A percentile compares a stretch with the other conserved stretches of the same genome.
Conservation (phyloP, 2,113 vertebrate genomes). For the Chinchilla lanigera region DNA sequence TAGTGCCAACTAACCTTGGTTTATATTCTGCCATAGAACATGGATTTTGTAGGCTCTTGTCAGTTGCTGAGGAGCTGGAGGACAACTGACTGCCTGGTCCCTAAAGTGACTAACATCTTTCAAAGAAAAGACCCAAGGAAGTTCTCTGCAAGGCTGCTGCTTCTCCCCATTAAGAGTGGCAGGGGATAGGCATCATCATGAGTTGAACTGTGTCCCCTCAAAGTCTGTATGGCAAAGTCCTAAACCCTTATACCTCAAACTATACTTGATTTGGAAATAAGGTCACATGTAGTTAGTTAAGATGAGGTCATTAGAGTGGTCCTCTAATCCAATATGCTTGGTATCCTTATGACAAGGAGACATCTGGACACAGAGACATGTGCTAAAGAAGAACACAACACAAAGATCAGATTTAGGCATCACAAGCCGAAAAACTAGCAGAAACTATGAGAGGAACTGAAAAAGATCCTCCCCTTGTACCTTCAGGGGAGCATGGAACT, state of each 20-base stretch:
- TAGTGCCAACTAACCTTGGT: not conserved
- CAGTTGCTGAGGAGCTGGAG: not conserved
- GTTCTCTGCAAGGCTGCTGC: not conserved
- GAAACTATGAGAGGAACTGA: no score
- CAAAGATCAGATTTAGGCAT: not conserved
- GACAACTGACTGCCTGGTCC: rapidly evolving
- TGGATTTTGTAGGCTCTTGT: not conserved
- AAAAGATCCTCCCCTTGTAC: not conserved
- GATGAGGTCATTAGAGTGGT: not conserved
- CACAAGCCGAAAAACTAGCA: not conserved
- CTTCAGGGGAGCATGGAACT: not conserved
- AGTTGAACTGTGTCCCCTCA: not conserved
- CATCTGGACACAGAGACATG: not conserved
- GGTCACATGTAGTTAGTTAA: not conserved
- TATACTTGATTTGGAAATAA: not conserved
- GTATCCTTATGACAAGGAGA: not conserved
- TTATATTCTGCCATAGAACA: not conserved
- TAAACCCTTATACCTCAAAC: not conserved
- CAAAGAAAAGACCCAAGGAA: not conserved
- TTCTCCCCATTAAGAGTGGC: not conserved
- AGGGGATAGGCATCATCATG: not conserved
- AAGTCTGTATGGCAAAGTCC: not conserved
- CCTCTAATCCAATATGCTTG: not conserved
- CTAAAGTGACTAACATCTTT: not conserved
- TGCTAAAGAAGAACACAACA: not conserved